Evolutionary conservation across 1,140 invertebrate genomes (phyloP).

Genomic region (Neocloeon triangulifer): DNA sequence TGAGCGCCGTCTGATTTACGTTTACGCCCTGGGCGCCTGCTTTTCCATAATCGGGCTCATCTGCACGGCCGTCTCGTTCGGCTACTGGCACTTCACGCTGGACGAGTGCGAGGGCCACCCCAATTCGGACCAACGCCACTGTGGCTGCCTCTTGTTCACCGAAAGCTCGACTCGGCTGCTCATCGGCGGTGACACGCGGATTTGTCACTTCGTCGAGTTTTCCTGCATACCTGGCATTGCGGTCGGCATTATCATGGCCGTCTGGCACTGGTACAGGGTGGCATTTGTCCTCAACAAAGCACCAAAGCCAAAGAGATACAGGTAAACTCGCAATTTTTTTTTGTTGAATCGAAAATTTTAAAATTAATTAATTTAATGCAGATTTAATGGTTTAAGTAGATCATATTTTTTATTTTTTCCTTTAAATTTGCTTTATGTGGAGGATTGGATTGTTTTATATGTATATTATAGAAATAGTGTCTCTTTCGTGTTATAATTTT

Average conservation of each 20-base stretch:
- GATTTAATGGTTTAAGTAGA: too few relatives aligned
- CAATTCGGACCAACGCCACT: too few relatives aligned
- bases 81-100: constrained; percentile 36
- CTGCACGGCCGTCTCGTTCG: constrained; percentile 31
- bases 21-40: constrained; percentile 24
- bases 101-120: constrained; percentile 37
- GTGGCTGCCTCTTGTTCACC: constrained; percentile 39
- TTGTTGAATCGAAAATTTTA: too few relatives aligned
- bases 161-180: constrained; percentile 29
- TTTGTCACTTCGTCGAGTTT: constrained; percentile 36
- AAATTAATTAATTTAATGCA: too few relatives aligned
- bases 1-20: constrained; percentile 24
- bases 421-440: too few relatives aligned
- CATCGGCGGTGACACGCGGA: constrained; percentile 32
- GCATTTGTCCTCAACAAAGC: constrained; percentile 15
- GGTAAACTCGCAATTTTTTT: too few relatives aligned
- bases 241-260: constrained; percentile 26
- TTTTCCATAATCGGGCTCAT: constrained; percentile 25
- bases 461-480: too few relatives aligned
- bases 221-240: constrained; percentile 27
- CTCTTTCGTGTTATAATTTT: too few relatives aligned
- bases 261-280: constrained; percentile 39
- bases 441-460: too few relatives aligned
- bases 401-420: too few relatives aligned
- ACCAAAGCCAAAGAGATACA: background rate